These are phyloP conservation scores for Stichodactyla helianthus DNA, from an alignment of 64 coral and sea anemone genomes.

Conservation along the genomic window DNA sequence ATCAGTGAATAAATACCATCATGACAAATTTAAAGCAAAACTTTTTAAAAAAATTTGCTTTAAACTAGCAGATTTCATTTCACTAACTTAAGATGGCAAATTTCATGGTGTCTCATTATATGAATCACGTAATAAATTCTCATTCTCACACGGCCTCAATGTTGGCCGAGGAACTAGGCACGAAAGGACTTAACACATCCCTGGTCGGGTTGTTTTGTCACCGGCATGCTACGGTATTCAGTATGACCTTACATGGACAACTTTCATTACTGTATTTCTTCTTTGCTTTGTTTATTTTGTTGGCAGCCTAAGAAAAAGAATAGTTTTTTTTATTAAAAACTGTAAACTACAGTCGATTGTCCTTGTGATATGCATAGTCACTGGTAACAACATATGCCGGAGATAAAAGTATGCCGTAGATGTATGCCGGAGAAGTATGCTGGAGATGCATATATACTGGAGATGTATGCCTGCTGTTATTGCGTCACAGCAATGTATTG, in stretches of 20 bases:
- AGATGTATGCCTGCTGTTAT: no score
- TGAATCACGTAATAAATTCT: no score
- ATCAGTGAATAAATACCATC: no score
- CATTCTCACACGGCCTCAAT: background rate
- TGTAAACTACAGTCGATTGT: background rate
- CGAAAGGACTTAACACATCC: background rate
- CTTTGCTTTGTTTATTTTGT: slow-evolving; percentile 29
- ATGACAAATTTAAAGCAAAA: no score
- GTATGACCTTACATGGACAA: slow-evolving; percentile 6
- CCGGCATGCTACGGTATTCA: background rate
- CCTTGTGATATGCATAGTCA: background rate
- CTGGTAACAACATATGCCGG: no score
- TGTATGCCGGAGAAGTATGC: no score
- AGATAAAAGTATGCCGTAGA: no score
- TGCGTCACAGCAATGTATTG: background rate
- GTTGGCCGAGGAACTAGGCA: background rate
- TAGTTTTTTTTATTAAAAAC: background rate
- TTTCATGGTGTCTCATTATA: background rate
- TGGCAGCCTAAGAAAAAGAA: slow-evolving; percentile 27
- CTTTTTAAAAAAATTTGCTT: no score
- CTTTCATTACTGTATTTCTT: slow-evolving; percentile 1
- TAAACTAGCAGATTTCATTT: background rate
- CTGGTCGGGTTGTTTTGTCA: background rate
- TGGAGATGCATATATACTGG: no score
- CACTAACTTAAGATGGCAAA: background rate